These are phyloP conservation scores for Barbus barbus DNA, from an alignment of 2,113 vertebrate species.

Conservation along the genomic window DNA sequence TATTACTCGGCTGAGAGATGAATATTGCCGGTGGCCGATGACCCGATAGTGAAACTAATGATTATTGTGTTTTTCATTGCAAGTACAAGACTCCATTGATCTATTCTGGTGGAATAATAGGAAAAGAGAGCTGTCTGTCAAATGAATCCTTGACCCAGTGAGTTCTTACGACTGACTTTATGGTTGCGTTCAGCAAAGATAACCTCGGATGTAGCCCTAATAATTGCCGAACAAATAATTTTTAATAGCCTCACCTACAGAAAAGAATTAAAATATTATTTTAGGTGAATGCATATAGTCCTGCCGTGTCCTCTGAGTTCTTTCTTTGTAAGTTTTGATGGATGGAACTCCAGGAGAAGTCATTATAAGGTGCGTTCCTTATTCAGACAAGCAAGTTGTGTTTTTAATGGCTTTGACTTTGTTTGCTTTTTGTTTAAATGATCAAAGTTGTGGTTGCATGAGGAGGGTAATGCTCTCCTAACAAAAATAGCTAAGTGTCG, in stretches of 20 bases:
- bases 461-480: neutral
- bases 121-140: conserved; percentile 76
- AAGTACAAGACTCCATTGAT: conserved; percentile 70
- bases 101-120: conserved; percentile 66
- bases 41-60: conserved; percentile 57
- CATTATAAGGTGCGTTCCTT: no score
- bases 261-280: conserved; percentile 13
- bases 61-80: conserved; percentile 68
- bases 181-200: conserved; percentile 65
- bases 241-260: conserved; percentile 29
- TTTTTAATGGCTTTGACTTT: conserved; percentile 12
- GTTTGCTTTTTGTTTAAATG: neutral
- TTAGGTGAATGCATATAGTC: neutral
- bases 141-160: conserved; percentile 73
- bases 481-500: neutral
- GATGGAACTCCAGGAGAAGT: neutral
- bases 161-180: conserved; percentile 72
- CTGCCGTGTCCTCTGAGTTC: neutral
- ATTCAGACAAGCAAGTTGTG: neutral
- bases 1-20: conserved; percentile 66
- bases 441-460: neutral
- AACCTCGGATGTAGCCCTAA: conserved; percentile 61
- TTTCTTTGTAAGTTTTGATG: neutral
- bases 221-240: conserved; percentile 60
- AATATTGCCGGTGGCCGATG: conserved; percentile 63